Conservation (phyloP, 1,140 invertebrate species). For the Agrilus planipennis region DNA sequence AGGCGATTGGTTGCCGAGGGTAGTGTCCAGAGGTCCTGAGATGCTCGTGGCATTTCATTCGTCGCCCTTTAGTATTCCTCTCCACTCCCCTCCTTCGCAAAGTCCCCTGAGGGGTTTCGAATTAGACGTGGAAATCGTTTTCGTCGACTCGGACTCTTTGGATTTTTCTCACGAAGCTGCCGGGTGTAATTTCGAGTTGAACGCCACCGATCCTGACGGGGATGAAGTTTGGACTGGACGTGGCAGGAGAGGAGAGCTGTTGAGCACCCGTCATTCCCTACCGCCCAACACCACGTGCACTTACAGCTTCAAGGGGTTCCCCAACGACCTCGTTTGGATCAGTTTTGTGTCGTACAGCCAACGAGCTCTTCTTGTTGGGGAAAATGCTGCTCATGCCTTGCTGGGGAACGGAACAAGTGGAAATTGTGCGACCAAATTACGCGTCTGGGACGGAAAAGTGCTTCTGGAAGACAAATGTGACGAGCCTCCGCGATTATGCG, state of each 20-base stretch:
- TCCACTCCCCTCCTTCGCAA: slow-evolving; percentile 40
- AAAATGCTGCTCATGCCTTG: slow-evolving; percentile 25
- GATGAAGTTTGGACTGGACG: slow-evolving; percentile 36
- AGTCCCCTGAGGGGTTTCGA: slow-evolving; percentile 64
- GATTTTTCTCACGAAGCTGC: slow-evolving; percentile 49
- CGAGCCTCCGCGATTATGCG: slow-evolving; percentile 63
- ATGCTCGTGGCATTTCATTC: slow-evolving; percentile 81
- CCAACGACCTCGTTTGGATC: slow-evolving; percentile 71
- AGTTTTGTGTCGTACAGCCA: slow-evolving; percentile 76
- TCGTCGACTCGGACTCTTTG: slow-evolving; percentile 67
- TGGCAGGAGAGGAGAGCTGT: slow-evolving; percentile 49
- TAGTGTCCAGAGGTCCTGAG: slow-evolving; percentile 57
- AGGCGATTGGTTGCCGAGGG: slow-evolving; percentile 63
- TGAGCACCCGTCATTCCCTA: slow-evolving; percentile 70
- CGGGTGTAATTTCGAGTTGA: slow-evolving; percentile 59
- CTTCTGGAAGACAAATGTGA: slow-evolving; percentile 50
- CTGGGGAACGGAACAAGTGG: slow-evolving; percentile 24
- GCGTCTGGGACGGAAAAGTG: slow-evolving; percentile 47
- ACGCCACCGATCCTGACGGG: slow-evolving; percentile 47
- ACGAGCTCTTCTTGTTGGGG: slow-evolving; percentile 46
- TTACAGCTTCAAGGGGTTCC: slow-evolving; percentile 67
- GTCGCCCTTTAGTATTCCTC: slow-evolving; percentile 59
- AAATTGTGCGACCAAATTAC: slow-evolving; percentile 45
- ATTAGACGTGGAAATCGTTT: slow-evolving; percentile 74
- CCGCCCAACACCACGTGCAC: slow-evolving; percentile 76